Conservation (phyloP, 2,113 vertebrate genomes). For the Apodemus sylvaticus region DNA sequence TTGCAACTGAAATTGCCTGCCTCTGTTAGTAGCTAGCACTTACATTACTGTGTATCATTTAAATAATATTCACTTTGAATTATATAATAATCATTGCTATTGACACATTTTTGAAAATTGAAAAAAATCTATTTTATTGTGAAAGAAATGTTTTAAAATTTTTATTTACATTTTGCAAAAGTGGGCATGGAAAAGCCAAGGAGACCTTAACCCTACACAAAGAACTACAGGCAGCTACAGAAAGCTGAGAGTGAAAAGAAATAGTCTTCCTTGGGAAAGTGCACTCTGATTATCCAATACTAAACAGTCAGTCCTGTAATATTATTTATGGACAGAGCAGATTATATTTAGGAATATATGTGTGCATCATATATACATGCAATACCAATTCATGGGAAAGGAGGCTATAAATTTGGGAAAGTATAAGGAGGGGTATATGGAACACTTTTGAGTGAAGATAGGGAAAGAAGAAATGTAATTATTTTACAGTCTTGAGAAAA, state of each 20-base stretch:
- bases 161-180: neutral
- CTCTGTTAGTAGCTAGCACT: neutral
- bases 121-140: neutral
- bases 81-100: neutral
- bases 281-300: neutral
- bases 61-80: neutral
- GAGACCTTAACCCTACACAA: neutral
- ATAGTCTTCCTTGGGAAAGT: neutral
- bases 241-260: neutral
- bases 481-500: neutral
- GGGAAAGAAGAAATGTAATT: neutral
- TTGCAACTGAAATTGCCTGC: neutral
- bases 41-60: no score
- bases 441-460: neutral
- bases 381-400: neutral
- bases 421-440: neutral
- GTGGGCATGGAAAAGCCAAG: neutral
- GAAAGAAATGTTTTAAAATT: slow-evolving; percentile 5
- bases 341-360: neutral
- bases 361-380: neutral
- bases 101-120: neutral
- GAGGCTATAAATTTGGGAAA: neutral
- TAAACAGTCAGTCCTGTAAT: no score
- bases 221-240: neutral
- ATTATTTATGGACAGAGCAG: neutral